Evolutionary conservation across 2,888 invertebrate species (phyloP).

Genomic region (Scrobipalpa costella): DNA sequence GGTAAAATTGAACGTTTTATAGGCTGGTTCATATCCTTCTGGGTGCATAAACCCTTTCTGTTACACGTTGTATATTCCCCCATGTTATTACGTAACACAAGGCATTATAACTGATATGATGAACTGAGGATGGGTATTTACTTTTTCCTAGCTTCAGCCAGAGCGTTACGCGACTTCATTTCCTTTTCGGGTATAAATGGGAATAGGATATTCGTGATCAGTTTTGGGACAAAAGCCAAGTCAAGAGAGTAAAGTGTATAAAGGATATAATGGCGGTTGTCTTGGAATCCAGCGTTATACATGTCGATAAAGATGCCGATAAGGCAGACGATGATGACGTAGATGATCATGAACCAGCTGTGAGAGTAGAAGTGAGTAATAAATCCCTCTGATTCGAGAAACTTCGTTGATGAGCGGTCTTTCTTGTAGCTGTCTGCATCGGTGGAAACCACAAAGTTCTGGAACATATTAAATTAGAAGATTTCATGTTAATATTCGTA

Average conservation of each 20-base stretch:
- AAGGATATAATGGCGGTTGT: constrained; percentile 48
- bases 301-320: constrained; percentile 54
- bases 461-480: too few relatives aligned
- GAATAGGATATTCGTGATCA: constrained; percentile 44
- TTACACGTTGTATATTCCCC: too few relatives aligned
- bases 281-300: constrained; percentile 64
- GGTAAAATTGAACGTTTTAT: too few relatives aligned
- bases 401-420: too few relatives aligned
- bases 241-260: constrained; percentile 54
- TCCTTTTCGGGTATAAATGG: background rate
- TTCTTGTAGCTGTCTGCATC: too few relatives aligned
- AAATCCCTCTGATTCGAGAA: background rate
- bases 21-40: too few relatives aligned
- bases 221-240: constrained; percentile 55
- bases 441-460: too few relatives aligned
- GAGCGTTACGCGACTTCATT: background rate
- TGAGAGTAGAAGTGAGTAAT: constrained; percentile 43
- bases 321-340: constrained; percentile 53
- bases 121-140: background rate
- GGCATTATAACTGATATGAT: too few relatives aligned
- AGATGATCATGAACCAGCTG: constrained; percentile 48
- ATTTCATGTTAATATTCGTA: too few relatives aligned
- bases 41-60: too few relatives aligned
- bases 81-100: too few relatives aligned
- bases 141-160: background rate